Evolutionary conservation across 1,140 invertebrate genomes (phyloP).

Genomic region (Holcopasites calliopsidis): DNA sequence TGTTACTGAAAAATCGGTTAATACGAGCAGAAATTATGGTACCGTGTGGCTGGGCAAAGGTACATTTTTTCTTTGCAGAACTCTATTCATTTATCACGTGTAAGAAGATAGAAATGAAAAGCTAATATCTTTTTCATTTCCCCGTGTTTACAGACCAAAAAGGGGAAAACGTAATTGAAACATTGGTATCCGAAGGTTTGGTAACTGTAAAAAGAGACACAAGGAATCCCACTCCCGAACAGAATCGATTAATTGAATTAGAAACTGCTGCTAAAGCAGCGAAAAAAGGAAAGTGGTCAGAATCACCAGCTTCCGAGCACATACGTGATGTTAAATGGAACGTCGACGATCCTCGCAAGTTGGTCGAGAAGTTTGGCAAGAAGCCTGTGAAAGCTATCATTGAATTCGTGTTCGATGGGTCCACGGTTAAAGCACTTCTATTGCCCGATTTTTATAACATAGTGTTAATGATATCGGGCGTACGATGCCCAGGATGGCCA

Average conservation of each 20-base stretch:
- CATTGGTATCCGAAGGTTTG: constrained; percentile 92
- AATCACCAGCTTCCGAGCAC: constrained; percentile 81
- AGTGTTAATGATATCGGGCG: constrained; percentile 96
- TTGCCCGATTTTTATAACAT: constrained; percentile 93
- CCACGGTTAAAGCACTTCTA: constrained; percentile 94
- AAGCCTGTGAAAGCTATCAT: constrained; percentile 93
- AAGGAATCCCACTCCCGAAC: constrained; percentile 83
- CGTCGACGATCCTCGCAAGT: constrained; percentile 89
- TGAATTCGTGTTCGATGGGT: constrained; percentile 97
- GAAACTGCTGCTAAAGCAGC: constrained; percentile 94
- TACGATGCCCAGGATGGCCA: constrained; percentile 89
- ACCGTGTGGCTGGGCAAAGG: constrained; percentile 91
- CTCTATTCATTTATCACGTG: background rate
- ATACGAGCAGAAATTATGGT: constrained; percentile 92
- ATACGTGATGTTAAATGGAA: constrained; percentile 93
- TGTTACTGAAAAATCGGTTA: constrained; percentile 85
- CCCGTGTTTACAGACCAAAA: constrained; percentile 81
- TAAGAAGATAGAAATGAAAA: background rate
- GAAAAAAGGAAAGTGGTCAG: constrained; percentile 92
- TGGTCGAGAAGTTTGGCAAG: constrained; percentile 89
- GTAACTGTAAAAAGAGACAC: constrained; percentile 90
- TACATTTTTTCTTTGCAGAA: constrained; percentile 63
- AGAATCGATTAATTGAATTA: constrained; percentile 88
- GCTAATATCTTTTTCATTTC: too few relatives aligned
- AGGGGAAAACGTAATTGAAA: constrained; percentile 93